phyloP scores from a whole-genome alignment of 1,140 invertebrate species.

The Danaus melanippus region DNA sequence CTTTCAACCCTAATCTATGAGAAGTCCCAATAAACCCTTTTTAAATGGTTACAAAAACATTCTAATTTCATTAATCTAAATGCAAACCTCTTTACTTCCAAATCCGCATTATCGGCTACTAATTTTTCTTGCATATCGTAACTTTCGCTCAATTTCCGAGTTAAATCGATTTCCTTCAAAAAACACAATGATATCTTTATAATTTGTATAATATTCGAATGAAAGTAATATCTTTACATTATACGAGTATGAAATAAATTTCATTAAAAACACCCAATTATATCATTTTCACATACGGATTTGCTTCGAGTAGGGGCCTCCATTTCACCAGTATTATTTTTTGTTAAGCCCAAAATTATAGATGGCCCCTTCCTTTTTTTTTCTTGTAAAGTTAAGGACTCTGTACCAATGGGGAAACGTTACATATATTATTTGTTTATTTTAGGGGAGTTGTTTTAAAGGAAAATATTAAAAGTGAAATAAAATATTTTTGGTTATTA shows the following conservation, averaged over 20 bases:
- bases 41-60: no score
- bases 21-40: no score
- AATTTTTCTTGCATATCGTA: conserved; percentile 77
- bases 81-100: conserved; percentile 74
- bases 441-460: no score
- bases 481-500: conserved; percentile 1
- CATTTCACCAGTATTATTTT: conserved; percentile 10
- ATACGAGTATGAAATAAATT: no score
- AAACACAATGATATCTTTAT: conserved; percentile 24
- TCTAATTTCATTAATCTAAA: neutral
- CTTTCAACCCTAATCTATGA: no score
- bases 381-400: conserved; percentile 29
- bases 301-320: conserved; percentile 37
- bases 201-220: neutral
- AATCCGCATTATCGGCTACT: conserved; percentile 74
- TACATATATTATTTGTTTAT: neutral
- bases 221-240: no score
- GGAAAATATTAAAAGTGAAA: neutral
- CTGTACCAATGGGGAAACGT: conserved; percentile 14
- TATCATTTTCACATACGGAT: conserved; percentile 44
- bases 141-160: conserved; percentile 72
- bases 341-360: conserved; percentile 23
- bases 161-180: conserved; percentile 64
- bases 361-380: conserved; percentile 44
- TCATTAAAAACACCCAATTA: no score